phyloP scores from a whole-genome alignment of 2,888 invertebrate species.

The Willowsia nigromaculata region DNA sequence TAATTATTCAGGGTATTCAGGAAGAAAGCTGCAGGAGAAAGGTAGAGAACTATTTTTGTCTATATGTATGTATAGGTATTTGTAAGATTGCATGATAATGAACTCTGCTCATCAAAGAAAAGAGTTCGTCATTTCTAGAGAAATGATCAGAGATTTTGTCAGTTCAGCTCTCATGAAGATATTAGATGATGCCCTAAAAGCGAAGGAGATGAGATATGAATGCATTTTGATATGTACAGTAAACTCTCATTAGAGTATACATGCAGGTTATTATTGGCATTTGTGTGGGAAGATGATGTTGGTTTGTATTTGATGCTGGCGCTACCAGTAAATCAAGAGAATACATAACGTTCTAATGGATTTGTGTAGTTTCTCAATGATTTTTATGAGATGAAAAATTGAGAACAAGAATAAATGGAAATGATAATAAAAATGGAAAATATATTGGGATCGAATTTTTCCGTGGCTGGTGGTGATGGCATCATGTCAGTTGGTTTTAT shows the following conservation, averaged over 20 bases:
- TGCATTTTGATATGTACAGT: conserved; percentile 30
- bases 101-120: background rate
- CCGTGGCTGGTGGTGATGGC: conserved; percentile 28
- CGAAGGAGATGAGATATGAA: background rate
- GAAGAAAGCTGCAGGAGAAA: background rate
- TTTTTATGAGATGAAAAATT: background rate
- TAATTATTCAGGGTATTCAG: background rate
- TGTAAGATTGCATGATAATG: background rate
- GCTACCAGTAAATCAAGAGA: conserved; percentile 22
- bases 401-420: conserved; percentile 13
- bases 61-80: background rate
- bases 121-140: background rate
- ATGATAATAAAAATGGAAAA: background rate
- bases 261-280: conserved; percentile 2
- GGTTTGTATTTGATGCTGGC: background rate
- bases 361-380: background rate
- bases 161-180: background rate
- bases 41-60: background rate
- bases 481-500: conserved; percentile 20
- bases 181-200: conserved; percentile 2
- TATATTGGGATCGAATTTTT: background rate
- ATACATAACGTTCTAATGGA: background rate
- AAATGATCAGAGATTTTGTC: background rate
- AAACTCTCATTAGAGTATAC: conserved; percentile 34
- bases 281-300: background rate